Percentiles rank a stretch among this genome's conserved stretches.
Conservation (phyloP, 2,888 invertebrate species). For the Dynastes hyllus region DNA sequence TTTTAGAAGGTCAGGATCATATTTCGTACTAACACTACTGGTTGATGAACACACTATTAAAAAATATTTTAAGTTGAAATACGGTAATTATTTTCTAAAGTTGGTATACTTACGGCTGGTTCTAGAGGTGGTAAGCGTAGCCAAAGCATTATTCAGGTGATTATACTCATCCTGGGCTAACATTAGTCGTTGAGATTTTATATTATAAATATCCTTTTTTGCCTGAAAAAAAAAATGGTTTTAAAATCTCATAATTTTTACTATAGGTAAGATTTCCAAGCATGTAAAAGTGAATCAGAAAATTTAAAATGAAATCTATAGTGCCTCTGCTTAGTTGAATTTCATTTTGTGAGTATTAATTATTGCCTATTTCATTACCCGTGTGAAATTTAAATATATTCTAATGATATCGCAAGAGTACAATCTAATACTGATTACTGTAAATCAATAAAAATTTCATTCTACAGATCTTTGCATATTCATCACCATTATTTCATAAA, state of each 20-base stretch:
- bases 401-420: too few species aligned
- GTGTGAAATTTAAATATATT: too few species aligned
- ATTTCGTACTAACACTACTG: constrained; percentile 91
- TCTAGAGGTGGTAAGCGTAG: constrained; percentile 89
- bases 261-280: too few species aligned
- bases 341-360: too few species aligned
- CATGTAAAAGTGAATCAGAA: too few species aligned
- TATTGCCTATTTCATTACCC: too few species aligned
- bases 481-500: too few species aligned
- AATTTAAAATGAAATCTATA: too few species aligned
- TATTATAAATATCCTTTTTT: constrained; percentile 96
- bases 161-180: constrained; percentile 97
- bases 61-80: constrained; percentile 52
- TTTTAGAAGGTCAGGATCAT: constrained; percentile 94
- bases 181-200: constrained; percentile 94
- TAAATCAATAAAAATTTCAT: too few species aligned
- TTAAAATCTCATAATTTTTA: not conserved
- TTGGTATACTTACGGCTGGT: constrained; percentile 87
- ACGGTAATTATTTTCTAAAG: constrained; percentile 1
- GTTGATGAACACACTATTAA: constrained; percentile 89
- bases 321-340: too few species aligned
- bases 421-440: too few species aligned
- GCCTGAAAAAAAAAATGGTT: constrained; percentile 77
- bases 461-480: too few species aligned
- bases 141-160: constrained; percentile 89